These are phyloP conservation scores for Cetonia aurata DNA, from an alignment of 2,888 invertebrate genomes.

Conservation along the genomic window DNA sequence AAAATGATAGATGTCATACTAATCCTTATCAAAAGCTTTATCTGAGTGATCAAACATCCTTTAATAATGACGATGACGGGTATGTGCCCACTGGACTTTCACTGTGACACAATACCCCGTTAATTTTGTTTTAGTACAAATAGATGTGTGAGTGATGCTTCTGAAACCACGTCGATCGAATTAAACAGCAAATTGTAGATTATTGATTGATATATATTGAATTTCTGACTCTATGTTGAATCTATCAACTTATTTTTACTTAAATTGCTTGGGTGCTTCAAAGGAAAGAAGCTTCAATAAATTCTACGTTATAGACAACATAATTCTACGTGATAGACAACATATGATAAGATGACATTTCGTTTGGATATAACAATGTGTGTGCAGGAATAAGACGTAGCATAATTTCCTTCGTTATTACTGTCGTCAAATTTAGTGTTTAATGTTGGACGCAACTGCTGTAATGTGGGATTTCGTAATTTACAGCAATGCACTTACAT, in stretches of 20 bases:
- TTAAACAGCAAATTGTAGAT: conserved; percentile 32
- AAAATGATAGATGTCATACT: background rate
- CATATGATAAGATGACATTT: background rate
- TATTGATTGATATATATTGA: too few species aligned
- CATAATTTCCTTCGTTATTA: conserved; percentile 6
- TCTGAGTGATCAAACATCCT: conserved; percentile 10
- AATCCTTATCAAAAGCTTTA: conserved; percentile 25
- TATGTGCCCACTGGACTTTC: background rate
- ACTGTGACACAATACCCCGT: background rate
- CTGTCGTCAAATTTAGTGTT: background rate
- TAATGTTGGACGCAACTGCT: too few species aligned
- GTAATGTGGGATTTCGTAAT: too few species aligned
- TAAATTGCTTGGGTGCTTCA: background rate
- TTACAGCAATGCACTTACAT: too few species aligned
- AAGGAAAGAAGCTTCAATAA: background rate
- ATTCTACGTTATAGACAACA: background rate
- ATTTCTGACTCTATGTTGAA: background rate
- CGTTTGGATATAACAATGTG: background rate
- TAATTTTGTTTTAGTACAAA: background rate
- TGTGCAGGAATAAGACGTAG: background rate
- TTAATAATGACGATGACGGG: conserved; percentile 17
- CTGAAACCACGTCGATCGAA: conserved; percentile 28
- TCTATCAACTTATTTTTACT: background rate
- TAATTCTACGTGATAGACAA: background rate
- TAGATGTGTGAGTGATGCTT: background rate